Percentiles rank a stretch among this genome's conserved stretches.
Conservation (phyloP, 2,797 vertebrate species). For the Phylloscopus collybita region DNA sequence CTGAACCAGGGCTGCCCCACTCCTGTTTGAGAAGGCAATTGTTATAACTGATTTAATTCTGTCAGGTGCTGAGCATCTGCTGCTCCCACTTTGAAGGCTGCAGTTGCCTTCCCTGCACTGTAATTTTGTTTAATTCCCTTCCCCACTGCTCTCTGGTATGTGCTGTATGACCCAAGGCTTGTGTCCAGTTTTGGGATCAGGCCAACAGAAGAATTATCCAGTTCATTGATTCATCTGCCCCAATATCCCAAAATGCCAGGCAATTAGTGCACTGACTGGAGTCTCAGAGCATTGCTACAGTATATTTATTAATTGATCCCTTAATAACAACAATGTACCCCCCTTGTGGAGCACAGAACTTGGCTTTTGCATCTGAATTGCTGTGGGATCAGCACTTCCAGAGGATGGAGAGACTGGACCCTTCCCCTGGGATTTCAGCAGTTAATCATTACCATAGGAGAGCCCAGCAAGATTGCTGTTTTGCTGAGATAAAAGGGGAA, state of each 20-base stretch:
- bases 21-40: not conserved
- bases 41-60: not conserved
- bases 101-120: not conserved
- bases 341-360: not conserved
- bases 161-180: not conserved
- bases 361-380: not conserved
- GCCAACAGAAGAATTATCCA: not conserved
- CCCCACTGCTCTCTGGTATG: not conserved
- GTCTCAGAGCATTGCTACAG: not conserved
- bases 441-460: not conserved
- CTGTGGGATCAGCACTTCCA: not conserved
- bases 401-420: not conserved
- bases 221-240: not conserved
- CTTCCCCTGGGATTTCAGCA: slow-evolving; percentile 45
- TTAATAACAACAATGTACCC: not conserved
- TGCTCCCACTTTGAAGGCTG: not conserved
- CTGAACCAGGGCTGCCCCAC: not conserved
- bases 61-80: not conserved
- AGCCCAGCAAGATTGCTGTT: not conserved
- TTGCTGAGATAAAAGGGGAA: not conserved
- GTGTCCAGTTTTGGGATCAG: not conserved
- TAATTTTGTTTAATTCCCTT: not conserved
- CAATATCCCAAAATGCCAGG: not conserved
- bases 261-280: not conserved
- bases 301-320: not conserved